Evolutionary conservation across 2,113 vertebrate genomes (phyloP).

Genomic region (Halcyon malimbica): DNA sequence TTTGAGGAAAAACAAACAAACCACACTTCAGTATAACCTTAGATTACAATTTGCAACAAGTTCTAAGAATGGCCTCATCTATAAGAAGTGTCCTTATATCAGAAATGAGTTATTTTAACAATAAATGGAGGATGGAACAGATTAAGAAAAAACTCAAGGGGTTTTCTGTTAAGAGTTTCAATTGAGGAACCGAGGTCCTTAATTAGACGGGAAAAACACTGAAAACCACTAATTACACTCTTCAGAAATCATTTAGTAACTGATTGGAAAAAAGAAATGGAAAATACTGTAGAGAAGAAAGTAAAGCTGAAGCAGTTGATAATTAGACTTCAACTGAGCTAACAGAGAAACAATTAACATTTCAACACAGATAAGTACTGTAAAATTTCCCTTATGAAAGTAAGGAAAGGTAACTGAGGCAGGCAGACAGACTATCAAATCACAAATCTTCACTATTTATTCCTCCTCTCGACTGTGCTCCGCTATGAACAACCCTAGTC

Average conservation of each 20-base stretch:
- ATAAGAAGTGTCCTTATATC: not conserved
- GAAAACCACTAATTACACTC: not conserved
- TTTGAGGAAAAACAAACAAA: not conserved
- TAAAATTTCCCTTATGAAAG: not conserved
- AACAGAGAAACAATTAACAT: not conserved
- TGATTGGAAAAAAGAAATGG: not conserved
- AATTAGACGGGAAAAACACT: not conserved
- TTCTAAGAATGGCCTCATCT: not conserved
- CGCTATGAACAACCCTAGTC: not conserved
- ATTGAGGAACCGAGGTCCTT: not conserved
- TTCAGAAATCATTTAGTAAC: not conserved
- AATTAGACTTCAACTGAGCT: not conserved
- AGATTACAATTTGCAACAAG: not conserved
- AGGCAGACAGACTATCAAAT: not conserved
- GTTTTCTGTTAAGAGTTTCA: not conserved
- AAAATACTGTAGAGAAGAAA: not conserved
- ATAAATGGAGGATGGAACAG: not conserved
- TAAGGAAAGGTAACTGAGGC: not conserved
- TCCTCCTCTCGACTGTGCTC: not conserved
- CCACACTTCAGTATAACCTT: not conserved
- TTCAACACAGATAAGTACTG: not conserved
- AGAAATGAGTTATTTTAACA: not conserved
- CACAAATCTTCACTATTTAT: not conserved
- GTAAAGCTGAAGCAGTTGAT: not conserved
- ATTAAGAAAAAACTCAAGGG: not conserved